These are phyloP conservation scores for Biston betularia DNA, from an alignment of 2,888 invertebrate genomes.

Conservation along the genomic window DNA sequence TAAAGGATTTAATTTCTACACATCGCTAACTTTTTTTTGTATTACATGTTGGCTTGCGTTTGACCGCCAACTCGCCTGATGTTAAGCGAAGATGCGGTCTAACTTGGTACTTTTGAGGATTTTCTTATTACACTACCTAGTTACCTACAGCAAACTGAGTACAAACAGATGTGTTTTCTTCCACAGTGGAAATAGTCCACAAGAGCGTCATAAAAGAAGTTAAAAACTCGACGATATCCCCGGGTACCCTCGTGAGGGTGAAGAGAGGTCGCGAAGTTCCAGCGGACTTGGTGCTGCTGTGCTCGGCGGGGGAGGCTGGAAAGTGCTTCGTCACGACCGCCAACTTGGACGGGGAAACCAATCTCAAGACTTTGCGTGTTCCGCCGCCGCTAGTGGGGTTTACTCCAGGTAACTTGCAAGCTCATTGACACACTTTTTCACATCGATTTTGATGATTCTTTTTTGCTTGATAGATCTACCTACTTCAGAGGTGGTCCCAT, in stretches of 20 bases:
- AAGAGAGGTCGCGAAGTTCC: conserved; percentile 91
- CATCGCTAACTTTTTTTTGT: no score
- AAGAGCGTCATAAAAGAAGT: conserved; percentile 85
- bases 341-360: conserved; percentile 95
- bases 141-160: not conserved
- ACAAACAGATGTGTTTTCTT: conserved; percentile 8
- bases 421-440: no score
- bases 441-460: no score
- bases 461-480: no score
- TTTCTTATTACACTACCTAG: no score
- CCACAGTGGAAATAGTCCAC: conserved; percentile 85
- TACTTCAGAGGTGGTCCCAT: no score
- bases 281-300: conserved; percentile 92
- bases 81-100: no score
- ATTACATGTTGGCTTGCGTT: no score
- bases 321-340: conserved; percentile 93
- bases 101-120: no score
- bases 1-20: no score
- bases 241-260: conserved; percentile 92
- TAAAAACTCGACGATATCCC: conserved; percentile 86
- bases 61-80: no score
- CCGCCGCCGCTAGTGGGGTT: conserved; percentile 74
- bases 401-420: conserved; percentile 65
- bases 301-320: conserved; percentile 89
- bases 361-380: conserved; percentile 88